Evolutionary conservation across 2,797 vertebrate species (phyloP), one percentile per base, ranked within the genome.

Genomic region (Adrianichthys oophorus): DNA sequence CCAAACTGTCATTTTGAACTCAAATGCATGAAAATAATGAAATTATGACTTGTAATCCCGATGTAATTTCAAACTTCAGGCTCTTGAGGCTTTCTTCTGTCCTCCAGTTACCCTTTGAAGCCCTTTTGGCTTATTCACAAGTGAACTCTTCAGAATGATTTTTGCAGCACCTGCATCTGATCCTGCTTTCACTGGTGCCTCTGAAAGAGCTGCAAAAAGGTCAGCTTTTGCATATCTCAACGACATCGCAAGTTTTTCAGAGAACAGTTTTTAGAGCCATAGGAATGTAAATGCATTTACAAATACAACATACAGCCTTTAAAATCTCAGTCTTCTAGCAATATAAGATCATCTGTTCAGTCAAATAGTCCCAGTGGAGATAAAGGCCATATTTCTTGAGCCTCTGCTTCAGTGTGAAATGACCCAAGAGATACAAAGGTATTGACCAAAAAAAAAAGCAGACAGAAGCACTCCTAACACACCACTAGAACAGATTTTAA

Each of bases 401-500:
- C 12, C n/a, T n/a, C 10, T 41, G 15, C 19, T 7, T 52, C 23
- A 29, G 17, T 13, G 19, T 51, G 48, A 55, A 46, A 10, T 48
- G 15, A 53, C 5, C 16, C 17, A 24, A 23, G 2, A 40, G 1
- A 29, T 45, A 43, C 50, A 42, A 65, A 59, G 37, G 54, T 17
- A 19, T 15, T 43, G 8, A 4, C 5, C 29, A 50, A n/a, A 18
- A 46, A 18, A 46, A 68, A 40, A 42, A 44, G 42, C 59, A 15
- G 24, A 42, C 73, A n/a, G 47, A 26, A 58, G 59, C 46, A 41
- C 55, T 41, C 59, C 41, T 70, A 48, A 18, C 23, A n/a, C 32
- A 32, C 10, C 10, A 41, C 40, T 18, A 41, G 8, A 52, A 44
- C 50, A 50, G 5, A 43, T 54, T 18, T 48, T 4, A 49, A 48